phyloP scores from a whole-genome alignment of 2,113 vertebrate genomes.

The Empidonax traillii region DNA sequence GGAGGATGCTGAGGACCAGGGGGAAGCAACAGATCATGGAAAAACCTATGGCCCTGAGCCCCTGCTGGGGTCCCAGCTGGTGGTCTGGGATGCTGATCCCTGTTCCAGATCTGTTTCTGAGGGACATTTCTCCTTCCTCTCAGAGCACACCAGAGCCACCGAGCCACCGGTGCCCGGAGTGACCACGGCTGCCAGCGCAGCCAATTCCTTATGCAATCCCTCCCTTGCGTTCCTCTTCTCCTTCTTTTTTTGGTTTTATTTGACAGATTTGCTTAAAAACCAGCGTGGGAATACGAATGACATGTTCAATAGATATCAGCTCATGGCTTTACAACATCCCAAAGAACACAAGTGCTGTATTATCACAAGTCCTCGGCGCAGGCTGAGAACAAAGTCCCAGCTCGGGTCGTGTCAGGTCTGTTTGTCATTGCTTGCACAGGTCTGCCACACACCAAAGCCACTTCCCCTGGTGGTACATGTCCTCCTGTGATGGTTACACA shows the following conservation, averaged over 20 bases:
- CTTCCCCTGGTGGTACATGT: not conserved
- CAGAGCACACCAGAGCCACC: not conserved
- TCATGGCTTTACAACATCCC: slow-evolving; percentile 14
- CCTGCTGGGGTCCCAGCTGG: not conserved
- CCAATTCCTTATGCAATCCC: not conserved
- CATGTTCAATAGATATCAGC: slow-evolving; percentile 58
- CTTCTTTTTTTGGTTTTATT: not conserved
- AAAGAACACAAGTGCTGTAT: not conserved
- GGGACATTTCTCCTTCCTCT: not conserved
- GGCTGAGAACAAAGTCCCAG: not conserved
- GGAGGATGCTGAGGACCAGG: not conserved
- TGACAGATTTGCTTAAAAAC: slow-evolving; percentile 39
- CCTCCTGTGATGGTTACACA: not conserved
- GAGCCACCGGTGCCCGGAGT: not conserved
- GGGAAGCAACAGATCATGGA: not conserved
- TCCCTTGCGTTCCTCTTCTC: not conserved
- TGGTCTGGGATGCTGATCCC: not conserved
- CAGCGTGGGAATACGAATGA: slow-evolving; percentile 55
- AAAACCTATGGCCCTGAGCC: not conserved
- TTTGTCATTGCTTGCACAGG: not conserved
- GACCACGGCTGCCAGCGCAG: not conserved
- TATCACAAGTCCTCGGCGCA: not conserved
- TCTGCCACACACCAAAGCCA: not conserved
- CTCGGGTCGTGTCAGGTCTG: not conserved
- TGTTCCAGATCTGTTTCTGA: not conserved